Evolutionary conservation across 35 echinoderm and acorn worm species (phyloP).

Genomic region (Apostichopus parvimensis): DNA sequence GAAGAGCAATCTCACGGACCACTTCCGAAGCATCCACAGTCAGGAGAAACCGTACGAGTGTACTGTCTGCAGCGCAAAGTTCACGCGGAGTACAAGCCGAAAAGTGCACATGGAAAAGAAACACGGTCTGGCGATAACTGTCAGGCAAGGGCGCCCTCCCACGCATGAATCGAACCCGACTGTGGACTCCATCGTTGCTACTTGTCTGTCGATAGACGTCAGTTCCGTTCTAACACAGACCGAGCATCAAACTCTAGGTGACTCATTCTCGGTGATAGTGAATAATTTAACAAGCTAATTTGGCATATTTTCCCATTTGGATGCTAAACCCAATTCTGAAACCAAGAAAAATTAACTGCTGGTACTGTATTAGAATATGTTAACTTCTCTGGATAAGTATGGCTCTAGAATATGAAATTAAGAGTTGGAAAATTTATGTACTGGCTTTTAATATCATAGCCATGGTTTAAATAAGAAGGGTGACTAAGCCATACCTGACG

Average conservation of each 20-base stretch:
- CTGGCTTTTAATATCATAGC: too few species aligned
- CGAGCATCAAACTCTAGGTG: not conserved
- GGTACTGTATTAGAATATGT: too few species aligned
- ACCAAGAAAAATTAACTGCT: too few species aligned
- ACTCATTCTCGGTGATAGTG: constrained; percentile 5
- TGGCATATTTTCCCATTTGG: too few species aligned
- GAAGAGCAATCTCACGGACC: constrained; percentile 43
- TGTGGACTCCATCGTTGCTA: not conserved
- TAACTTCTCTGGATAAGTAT: too few species aligned
- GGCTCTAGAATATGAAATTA: too few species aligned
- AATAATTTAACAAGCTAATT: not conserved
- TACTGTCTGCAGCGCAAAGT: not conserved
- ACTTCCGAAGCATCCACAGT: constrained; percentile 38
- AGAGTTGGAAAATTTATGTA: too few species aligned
- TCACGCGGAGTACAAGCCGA: constrained; percentile 19
- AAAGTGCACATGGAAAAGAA: constrained; percentile 44
- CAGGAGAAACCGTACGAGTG: constrained; percentile 31
- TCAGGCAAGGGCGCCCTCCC: constrained; percentile 28
- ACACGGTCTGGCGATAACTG: constrained; percentile 2
- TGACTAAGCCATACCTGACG: too few species aligned
- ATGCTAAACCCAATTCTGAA: too few species aligned
- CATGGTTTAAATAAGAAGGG: too few species aligned
- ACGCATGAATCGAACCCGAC: not conserved
- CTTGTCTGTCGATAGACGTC: constrained; percentile 1
- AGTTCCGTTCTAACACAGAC: not conserved